phyloP scores from a whole-genome alignment of 2,888 invertebrate genomes.

The Lycaena phlaeas region DNA sequence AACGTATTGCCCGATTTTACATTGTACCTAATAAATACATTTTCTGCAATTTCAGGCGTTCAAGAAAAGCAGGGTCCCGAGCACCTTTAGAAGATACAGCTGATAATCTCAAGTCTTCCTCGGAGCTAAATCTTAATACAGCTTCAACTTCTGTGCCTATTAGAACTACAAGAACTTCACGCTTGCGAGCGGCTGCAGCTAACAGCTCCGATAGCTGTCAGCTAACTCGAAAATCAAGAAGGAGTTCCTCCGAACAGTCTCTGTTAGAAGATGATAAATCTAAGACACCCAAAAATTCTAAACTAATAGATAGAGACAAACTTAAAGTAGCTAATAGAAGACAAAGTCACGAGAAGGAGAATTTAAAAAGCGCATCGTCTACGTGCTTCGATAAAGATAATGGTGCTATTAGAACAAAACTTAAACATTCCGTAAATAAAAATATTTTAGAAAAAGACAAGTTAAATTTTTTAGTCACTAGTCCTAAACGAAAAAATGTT shows the following conservation, averaged over 20 bases:
- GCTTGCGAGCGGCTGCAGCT: constrained; percentile 78
- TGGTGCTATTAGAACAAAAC: constrained; percentile 69
- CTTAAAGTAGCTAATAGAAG: constrained; percentile 32
- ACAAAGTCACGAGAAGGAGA: constrained; percentile 54
- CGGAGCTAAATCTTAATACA: constrained; percentile 56
- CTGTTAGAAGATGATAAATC: constrained; percentile 49
- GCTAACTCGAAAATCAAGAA: constrained; percentile 43
- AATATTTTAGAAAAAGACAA: constrained; percentile 66
- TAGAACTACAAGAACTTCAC: constrained; percentile 80
- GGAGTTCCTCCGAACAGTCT: constrained; percentile 60
- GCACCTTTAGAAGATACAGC: constrained; percentile 44
- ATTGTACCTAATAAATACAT: no score
- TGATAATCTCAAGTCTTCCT: constrained; percentile 57
- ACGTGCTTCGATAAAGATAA: constrained; percentile 48
- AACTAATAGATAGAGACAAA: constrained; percentile 62
- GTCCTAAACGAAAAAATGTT: constrained; percentile 46
- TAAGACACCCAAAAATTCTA: constrained; percentile 44
- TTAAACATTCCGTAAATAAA: constrained; percentile 67
- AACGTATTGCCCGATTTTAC: no score
- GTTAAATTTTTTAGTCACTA: constrained; percentile 55
- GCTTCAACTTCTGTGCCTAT: constrained; percentile 69
- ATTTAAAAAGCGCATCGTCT: constrained; percentile 38
- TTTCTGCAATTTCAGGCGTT: constrained; percentile 46
- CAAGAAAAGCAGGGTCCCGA: constrained; percentile 38
- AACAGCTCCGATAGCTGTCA: constrained; percentile 42